Base-by-base conservation (phyloP, 2,113 vertebrate genomes). In the Symphodus melops region DNA sequence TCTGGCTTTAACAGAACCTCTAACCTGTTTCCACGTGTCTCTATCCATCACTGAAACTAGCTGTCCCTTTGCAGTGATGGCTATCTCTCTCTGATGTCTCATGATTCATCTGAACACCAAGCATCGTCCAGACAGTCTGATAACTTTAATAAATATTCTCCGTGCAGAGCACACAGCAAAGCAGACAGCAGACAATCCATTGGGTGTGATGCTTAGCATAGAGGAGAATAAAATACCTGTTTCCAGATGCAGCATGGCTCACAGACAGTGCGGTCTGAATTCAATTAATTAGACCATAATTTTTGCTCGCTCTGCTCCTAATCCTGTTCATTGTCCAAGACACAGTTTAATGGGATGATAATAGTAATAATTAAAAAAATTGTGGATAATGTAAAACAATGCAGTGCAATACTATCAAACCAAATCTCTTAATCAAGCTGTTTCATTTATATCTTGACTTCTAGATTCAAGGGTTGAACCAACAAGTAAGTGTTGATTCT, bases 181-280 rank as follows among this genome's bases (percentile, higher is more conserved):
- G 54, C 36, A 33, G 48, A 52, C 20, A 25, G 33, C 44, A 44
- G 54, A 72, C 48, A 72, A 42, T 28, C 48, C 23, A 70, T 70
- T 77, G 70, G 60, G 23, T 65, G 68, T 52, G 57, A 65, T 28
- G 23, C 52, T n/a, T 46, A 61, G 17, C 53, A 42, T 53, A 16
- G 52, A 64, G 44, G 61, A 54, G 65, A 59, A 72, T 78, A 60
- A 65, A 70, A 70, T 62, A 44, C 44, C 60, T 17, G 46, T 48
- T 48, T 48, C 58, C 41, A 39, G 48, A 59, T 52, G 44, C 33
- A 37, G 49, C 33, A 20, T 44, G 17, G 49, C 41, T n/a, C 20
- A 63, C 63, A 23, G 55, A 33, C 20, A 48, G 37, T 33, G 28
- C 28, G 5, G 28, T 33, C 28, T 33, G 28, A 33, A 33, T 5